Evolutionary conservation across 2,113 vertebrate species (phyloP), one percentile per base, ranked within the genome.

Genomic region (Chloebia gouldiae): DNA sequence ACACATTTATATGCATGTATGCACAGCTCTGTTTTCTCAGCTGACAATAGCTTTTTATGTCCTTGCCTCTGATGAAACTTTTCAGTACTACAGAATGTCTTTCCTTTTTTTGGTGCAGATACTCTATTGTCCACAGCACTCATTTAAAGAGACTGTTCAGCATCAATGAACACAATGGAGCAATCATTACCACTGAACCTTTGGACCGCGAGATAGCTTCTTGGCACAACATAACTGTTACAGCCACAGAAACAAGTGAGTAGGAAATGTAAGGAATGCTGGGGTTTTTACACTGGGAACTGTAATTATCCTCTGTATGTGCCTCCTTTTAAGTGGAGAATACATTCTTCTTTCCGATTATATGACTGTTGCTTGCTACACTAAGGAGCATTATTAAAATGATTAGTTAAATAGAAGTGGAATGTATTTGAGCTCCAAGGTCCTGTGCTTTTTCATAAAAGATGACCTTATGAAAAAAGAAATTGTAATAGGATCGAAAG

Each of bases 181-280:
- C 98, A 50, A 97, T 99, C 73, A 97, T 95, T 65, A 95, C 98
- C 42, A 97, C 90, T 45, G 95, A 97, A 86, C 84, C 96, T 87
- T 97, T 99, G 94, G 99, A 99, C 96, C 97, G 99, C 77, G 99
- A 99, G 97, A 95, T 78, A 56, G 78, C 89, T 76, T 91, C 97
- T 77, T 99, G 99, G 99, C 98, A 99, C 96, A 99, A 99, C 89
- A 51, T 99, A 87, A 99, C 98, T 21, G 69, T 99, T 65, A 97
- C 92, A 84, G 99, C 99, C 86, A 98, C 95, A 83, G 99, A 99
- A 98, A 98, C 83, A 91, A 97, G 99, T 99, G 97, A 99, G 99
- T 97, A 84, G 40, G 80, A 81, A 92, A 59, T 68, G 72, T 72
- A 87, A 92, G 54, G 24, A 93, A 69, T 0, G 0, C 28, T 54